Percentiles rank a stretch among this genome's conserved stretches.
Evolutionary conservation across 2,797 vertebrate species (phyloP).

Genomic region (Botia kubotai): DNA sequence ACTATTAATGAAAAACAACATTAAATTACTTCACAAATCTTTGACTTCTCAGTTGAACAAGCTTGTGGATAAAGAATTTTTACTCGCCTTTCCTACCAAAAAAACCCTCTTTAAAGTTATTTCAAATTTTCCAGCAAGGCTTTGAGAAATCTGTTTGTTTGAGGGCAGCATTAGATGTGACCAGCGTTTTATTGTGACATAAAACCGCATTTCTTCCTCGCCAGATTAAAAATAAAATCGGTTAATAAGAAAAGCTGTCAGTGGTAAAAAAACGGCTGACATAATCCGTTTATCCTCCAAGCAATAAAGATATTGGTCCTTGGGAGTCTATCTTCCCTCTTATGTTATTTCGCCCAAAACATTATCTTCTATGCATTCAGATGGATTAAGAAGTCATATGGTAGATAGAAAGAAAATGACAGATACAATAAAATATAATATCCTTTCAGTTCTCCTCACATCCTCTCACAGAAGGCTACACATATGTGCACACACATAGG

Average conservation of each 20-base stretch:
- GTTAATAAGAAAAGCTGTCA: constrained; percentile 99
- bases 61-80: constrained; percentile 94
- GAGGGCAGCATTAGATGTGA: constrained; percentile 99
- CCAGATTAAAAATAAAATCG: constrained; percentile 99
- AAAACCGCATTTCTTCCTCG: constrained; percentile 99
- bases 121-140: constrained; percentile 99
- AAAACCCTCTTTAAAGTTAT: constrained; percentile 98
- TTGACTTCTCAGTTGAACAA: constrained; percentile 95
- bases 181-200: constrained; percentile 99
- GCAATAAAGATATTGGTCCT: constrained; percentile 99
- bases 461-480: constrained; percentile 69
- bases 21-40: constrained; percentile 87
- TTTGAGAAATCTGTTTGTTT: constrained; percentile 99
- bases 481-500: constrained; percentile 63
- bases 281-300: constrained; percentile 99
- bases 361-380: constrained; percentile 99
- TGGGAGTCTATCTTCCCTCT: constrained; percentile 99
- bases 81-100: constrained; percentile 80
- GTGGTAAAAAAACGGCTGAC: constrained; percentile 99
- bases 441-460: constrained; percentile 89
- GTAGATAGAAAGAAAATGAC: constrained; percentile 99
- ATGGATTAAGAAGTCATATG: constrained; percentile 99
- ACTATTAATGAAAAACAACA: constrained; percentile 73
- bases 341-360: constrained; percentile 99
- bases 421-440: constrained; percentile 99